Conservation (phyloP, 2,113 vertebrate species). For the Marcusenius ussheri region DNA sequence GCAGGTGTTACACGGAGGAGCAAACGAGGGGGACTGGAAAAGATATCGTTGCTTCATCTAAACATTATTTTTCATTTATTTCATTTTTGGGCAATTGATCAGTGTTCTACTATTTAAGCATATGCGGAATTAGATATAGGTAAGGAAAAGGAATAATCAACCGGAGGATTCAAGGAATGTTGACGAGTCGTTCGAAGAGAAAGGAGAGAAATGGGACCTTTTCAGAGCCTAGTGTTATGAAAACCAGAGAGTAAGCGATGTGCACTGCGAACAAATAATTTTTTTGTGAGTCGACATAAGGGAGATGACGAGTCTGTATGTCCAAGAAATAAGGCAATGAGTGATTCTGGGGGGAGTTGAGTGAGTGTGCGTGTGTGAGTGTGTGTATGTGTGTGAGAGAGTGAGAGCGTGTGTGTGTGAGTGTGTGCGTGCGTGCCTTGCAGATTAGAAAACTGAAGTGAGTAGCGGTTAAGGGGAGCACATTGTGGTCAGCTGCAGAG, state of each 20-base stretch:
- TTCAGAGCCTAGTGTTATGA: neutral
- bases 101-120: neutral
- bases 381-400: neutral
- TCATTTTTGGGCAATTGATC: neutral
- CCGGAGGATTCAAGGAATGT: neutral
- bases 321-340: neutral
- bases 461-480: neutral
- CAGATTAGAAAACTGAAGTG: neutral
- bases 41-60: neutral
- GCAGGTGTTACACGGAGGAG: neutral
- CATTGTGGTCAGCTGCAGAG: neutral
- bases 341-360: neutral
- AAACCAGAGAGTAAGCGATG: neutral
- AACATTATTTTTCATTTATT: neutral
- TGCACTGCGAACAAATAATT: neutral
- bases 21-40: neutral
- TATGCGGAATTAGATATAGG: neutral
- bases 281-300: neutral
- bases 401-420: neutral
- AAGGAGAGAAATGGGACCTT: neutral
- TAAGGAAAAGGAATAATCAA: neutral
- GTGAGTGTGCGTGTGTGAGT: neutral
- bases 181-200: neutral
- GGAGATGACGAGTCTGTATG: neutral
- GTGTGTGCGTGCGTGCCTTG: neutral